Base-by-base conservation (phyloP, 2,888 invertebrate genomes). In the Chloromyia formosa region DNA sequence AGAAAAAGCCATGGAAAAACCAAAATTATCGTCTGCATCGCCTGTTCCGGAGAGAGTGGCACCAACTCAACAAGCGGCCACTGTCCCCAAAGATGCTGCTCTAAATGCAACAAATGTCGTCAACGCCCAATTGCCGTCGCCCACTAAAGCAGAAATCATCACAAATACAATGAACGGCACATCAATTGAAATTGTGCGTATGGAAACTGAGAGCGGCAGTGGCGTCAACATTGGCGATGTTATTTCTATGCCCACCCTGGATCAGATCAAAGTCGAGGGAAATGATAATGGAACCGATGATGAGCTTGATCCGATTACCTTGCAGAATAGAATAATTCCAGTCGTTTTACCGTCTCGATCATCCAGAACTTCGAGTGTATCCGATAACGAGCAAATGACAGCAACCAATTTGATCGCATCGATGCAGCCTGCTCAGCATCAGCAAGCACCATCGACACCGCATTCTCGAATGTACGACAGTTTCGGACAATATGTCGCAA, bases 401-500 rank as follows among this genome's bases (percentile, higher is more conserved):
- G 45, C 60, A n/a, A 12, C 22, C 9, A 56, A 62, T 35, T 7
- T 4, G 7, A 35, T 7, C 3, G 27, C 27, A 35, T 2, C 27
- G 27, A 7, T 35, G 2, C 7, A 4, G 27, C 27, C 27, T 4
- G 3, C 27, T 35, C 27, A 35, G 7, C 27, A 35, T 2, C 14
- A 12, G 49, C 42, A 45, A 3, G 10, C 1, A 20, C 53, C 53
- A 1, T 22, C 54, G 3, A 58, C 35, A 64, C 40, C 53, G 42
- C 40, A 73, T 10, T 58, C 45, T 45, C 40, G 68, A 18, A 23
- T 20, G 14, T 83, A 84, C 75, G 83, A 82, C 76, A 83, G 84
- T 0, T 81, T 85, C 27, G 84, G 84, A 1, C 78, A 84, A 35
- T 85, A 85, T 62, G 84, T 85, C 74, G 83, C 84, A 14, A 84